Evolutionary conservation across 2,888 invertebrate species (phyloP), one percentile per base, ranked within the genome.

Genomic region (Buathra laborator): DNA sequence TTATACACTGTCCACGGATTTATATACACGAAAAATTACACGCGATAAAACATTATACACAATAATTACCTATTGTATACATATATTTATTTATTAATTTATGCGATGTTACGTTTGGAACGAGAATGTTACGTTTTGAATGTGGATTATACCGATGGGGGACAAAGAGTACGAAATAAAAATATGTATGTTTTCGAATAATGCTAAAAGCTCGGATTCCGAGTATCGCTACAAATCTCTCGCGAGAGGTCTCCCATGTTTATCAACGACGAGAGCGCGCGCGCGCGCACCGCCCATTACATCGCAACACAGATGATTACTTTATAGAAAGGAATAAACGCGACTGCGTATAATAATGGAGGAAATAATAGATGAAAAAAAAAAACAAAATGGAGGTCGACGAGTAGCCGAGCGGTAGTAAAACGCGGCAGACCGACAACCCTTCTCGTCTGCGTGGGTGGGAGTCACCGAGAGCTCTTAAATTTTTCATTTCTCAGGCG

Each of bases 61-160:
- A 48, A 79, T 76, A 83, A 84, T 85, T 86, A 86, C 82, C 85
- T 84, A 87, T 84, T 85, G 84, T 85, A 87, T 80, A 88, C 80
- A 87, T 90, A 89, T 92, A 91, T 92, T 90, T 90, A 92, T 92
- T 92, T 91, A 92, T 91, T 92, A 89, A 92, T 92, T 92, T 92
- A 91, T 89, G 79, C 85, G 88, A 89, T 90, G 91, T 92, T 92
- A 91, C 90, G 90, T 91, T 92, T 91, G 89, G 87, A 89, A 89
- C 89, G 88, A 92, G 77, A 76, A 84, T 91, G 92, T 92, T 92
- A 92, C 90, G 91, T 92, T 92, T 92, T 90, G 84, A 88, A 85
- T 85, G 85, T 82, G 76, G 51, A 82, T 84, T 84, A 75, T 84
- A 79, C 75, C 29, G 82, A 76, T 79, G 78, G 76, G 76, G 6